Percentiles rank a stretch among this genome's conserved stretches.
phyloP scores from a whole-genome alignment of 2,888 invertebrate species.

The Busseola fusca region DNA sequence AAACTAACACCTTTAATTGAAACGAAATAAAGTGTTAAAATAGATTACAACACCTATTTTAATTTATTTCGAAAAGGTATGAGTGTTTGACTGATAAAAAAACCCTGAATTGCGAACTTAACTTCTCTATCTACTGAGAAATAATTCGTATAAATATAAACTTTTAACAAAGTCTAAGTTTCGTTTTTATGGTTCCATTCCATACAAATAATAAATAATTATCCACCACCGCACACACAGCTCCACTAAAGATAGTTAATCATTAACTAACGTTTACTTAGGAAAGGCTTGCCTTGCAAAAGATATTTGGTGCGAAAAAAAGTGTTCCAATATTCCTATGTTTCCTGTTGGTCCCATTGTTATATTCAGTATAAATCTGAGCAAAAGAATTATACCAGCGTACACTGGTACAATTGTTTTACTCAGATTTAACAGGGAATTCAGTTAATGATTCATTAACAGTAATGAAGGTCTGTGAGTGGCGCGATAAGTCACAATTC shows the following conservation, averaged over 20 bases:
- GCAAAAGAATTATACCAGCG: background rate
- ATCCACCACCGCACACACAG: background rate
- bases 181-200: background rate
- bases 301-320: background rate
- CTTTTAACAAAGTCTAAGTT: conserved; percentile 1
- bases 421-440: too few species aligned
- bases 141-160: conserved; percentile 16
- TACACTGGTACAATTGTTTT: too few species aligned
- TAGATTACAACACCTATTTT: conserved; percentile 38
- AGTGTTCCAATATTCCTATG: background rate
- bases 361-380: background rate
- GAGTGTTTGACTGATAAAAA: background rate
- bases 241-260: background rate
- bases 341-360: background rate
- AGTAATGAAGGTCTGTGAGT: conserved; percentile 1
- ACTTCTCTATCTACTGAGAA: background rate
- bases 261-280: background rate
- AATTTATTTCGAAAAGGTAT: conserved; percentile 7
- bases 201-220: background rate
- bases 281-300: background rate
- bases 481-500: background rate
- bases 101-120: background rate
- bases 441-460: background rate
- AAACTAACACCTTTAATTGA: background rate
- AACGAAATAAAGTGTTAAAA: conserved; percentile 20